Evolutionary conservation across 1,140 invertebrate species (phyloP), one percentile per base, ranked within the genome.

Genomic region (Trichogramma pretiosum): DNA sequence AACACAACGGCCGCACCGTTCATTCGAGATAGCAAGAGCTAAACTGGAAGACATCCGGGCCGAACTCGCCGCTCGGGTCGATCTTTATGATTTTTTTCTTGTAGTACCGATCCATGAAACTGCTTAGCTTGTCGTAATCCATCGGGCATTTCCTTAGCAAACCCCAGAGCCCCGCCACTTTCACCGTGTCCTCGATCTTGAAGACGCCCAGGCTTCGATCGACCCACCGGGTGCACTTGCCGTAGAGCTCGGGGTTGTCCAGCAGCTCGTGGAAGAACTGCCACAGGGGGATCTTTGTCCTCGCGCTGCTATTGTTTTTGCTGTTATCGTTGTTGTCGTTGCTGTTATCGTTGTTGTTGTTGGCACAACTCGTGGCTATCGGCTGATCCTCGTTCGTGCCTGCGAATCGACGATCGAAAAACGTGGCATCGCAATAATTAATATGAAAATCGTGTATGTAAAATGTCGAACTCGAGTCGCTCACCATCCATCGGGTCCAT

Each of bases 11-110:
- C n/a, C n/a, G n/a, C n/a, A n/a, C n/a, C n/a, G n/a, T n/a, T n/a
- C n/a, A n/a, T n/a, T n/a, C n/a, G n/a, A n/a, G n/a, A n/a, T n/a
- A n/a, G n/a, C n/a, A n/a, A 69, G 91, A 86, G 68, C 93, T 97
- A 69, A 99, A 99, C 72, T 98, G 95, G 71, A 99, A 99, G 37
- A 99, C n/a, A n/a, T n/a, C n/a, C 95, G 50, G 99, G 79, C 62
- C 96, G 80, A 73, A 98, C 95, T 48, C 93, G 95, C 28, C 95
- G 78, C 62, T 96, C 92, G 3, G 96, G 98, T 70, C 99, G n/a
- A n/a, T 99, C 77, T 96, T 96, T 90, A 99, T 99, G 70, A 99
- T 99, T 35, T 93, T 93, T 70, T 99, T 99, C 72, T 98, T 98
- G 79, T 99, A 99, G 74, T 99, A 99, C 69, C 99, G 96, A 14